A percentile compares a stretch with the other conserved stretches of the same genome.
phyloP scores from a whole-genome alignment of 2,113 vertebrate genomes.

The Haplochromis burtoni region DNA sequence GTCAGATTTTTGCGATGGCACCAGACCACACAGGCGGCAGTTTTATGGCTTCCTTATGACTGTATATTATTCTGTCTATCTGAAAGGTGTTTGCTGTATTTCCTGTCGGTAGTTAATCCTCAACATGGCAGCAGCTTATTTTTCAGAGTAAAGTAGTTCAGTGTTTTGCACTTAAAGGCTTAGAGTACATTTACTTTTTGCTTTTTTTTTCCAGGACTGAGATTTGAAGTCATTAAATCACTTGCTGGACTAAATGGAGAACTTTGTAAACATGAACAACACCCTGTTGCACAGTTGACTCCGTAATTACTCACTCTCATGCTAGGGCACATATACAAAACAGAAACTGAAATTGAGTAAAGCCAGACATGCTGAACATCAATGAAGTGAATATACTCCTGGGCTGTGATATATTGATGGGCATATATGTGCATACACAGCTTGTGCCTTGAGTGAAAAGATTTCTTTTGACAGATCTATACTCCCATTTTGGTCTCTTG shows the following conservation, averaged over 20 bases:
- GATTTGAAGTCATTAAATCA: constrained; percentile 60
- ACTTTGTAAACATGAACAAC: constrained; percentile 55
- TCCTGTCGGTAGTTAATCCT: constrained; percentile 48
- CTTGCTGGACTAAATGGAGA: constrained; percentile 39
- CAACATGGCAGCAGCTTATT: constrained; percentile 40
- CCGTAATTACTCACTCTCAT: constrained; percentile 40
- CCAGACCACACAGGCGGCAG: constrained; percentile 72
- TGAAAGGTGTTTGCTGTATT: constrained; percentile 64
- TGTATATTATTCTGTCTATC: constrained; percentile 61
- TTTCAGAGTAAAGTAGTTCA: constrained; percentile 34
- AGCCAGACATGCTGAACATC: constrained; percentile 12
- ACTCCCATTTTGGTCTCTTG: not conserved
- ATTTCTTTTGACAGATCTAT: not conserved
- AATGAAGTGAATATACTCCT: not conserved
- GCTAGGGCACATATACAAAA: constrained; percentile 14
- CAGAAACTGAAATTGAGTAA: constrained; percentile 23
- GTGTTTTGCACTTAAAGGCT: constrained; percentile 54
- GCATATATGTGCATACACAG: not conserved
- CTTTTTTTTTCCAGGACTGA: constrained; percentile 21
- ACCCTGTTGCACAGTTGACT: constrained; percentile 42
- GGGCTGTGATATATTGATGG: not conserved
- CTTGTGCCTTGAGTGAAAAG: not conserved
- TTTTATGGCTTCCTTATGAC: constrained; percentile 51
- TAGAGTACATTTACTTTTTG: constrained; percentile 18
- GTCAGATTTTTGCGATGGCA: constrained; percentile 55